Evolutionary conservation across 1,140 invertebrate genomes (phyloP).

Genomic region (Chironomus tepperi): DNA sequence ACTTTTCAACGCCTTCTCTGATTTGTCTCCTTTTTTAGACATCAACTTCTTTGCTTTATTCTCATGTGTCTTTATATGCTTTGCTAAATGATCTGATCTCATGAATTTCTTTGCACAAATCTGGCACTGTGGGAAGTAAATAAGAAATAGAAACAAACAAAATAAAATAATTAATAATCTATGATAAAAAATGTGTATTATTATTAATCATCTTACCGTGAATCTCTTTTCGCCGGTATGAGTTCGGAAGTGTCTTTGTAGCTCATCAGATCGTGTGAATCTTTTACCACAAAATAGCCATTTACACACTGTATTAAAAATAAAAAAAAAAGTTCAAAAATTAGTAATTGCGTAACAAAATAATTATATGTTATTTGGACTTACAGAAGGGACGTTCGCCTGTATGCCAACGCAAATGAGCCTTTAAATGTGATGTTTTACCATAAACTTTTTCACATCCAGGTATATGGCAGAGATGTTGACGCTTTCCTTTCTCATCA

Average conservation of each 20-base stretch:
- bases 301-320: conserved; percentile 47
- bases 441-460: conserved; percentile 89
- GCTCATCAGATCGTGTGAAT: conserved; percentile 82
- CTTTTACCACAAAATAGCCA: conserved; percentile 78
- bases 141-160: too few species aligned
- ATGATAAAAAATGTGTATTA: too few species aligned
- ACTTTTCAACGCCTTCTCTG: conserved; percentile 33
- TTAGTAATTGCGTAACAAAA: too few species aligned
- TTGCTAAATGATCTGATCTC: conserved; percentile 74
- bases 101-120: conserved; percentile 72
- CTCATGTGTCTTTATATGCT: conserved; percentile 73
- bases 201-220: conserved; percentile 29
- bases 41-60: conserved; percentile 44
- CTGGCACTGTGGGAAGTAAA: conserved; percentile 41
- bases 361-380: too few species aligned
- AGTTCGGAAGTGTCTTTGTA: conserved; percentile 70
- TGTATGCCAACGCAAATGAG: conserved; percentile 76
- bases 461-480: conserved; percentile 83
- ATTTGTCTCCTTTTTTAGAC: conserved; percentile 40
- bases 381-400: conserved; percentile 59
- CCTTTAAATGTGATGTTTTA: conserved; percentile 84
- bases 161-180: too few species aligned
- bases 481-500: conserved; percentile 54
- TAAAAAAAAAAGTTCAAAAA: too few species aligned
- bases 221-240: conserved; percentile 80